Evolutionary conservation across 53 echinoderm and acorn worm species (phyloP).

Genomic region (Crossaster papposus): DNA sequence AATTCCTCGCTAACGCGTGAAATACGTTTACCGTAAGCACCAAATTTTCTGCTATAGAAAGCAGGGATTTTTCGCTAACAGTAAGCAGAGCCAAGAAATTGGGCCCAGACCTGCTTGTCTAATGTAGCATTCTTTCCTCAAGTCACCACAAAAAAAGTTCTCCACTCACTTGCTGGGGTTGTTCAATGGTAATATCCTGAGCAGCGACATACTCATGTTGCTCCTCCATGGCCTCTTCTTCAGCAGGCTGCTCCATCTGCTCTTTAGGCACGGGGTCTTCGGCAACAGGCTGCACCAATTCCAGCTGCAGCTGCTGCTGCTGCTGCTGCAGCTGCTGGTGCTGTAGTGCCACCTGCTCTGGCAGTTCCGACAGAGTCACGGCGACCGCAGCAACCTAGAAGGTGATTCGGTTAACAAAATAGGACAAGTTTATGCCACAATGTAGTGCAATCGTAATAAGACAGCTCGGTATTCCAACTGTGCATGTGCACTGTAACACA

Average conservation of each 20-base stretch:
- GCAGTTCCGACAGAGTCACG: conserved; percentile 48
- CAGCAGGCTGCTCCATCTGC: conserved; percentile 9
- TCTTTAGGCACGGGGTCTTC: background rate
- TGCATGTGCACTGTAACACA: no score
- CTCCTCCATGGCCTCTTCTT: conserved; percentile 11
- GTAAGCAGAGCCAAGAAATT: no score
- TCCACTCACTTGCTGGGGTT: conserved; percentile 30
- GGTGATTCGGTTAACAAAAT: background rate
- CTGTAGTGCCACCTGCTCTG: conserved; percentile 38
- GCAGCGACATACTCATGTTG: conserved; percentile 28
- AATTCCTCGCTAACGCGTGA: no score
- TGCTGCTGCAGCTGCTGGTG: conserved; percentile 60
- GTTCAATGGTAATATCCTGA: conserved; percentile 12
- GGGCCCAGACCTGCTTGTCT: no score
- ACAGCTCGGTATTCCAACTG: no score
- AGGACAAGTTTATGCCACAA: background rate
- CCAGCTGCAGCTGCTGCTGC: conserved; percentile 47
- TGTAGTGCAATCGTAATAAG: background rate
- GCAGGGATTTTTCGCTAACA: no score
- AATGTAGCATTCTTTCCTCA: no score
- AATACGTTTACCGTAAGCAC: no score
- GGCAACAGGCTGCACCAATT: background rate
- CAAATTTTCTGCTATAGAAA: no score
- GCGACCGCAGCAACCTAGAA: conserved; percentile 55
- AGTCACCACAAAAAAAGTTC: no score